Percentiles rank a stretch among this genome's conserved stretches.
Conservation (phyloP, 1,140 invertebrate species). For the Atta colombica region DNA sequence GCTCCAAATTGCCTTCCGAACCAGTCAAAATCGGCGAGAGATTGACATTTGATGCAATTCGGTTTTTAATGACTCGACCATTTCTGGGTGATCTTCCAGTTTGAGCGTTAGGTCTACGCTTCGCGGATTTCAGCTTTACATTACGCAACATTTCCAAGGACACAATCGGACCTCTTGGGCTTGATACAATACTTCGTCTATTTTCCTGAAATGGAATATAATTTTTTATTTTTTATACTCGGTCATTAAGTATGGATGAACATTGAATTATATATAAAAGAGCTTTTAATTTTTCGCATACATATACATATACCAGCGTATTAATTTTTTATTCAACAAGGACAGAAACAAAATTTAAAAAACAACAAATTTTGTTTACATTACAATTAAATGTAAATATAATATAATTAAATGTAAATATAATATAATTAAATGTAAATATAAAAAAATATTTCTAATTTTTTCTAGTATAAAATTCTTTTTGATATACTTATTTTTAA, state of each 20-base stretch:
- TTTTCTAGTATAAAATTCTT: background rate
- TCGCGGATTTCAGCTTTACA: conserved; percentile 81
- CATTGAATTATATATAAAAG: background rate
- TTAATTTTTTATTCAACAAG: background rate
- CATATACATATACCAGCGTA: background rate
- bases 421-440: background rate
- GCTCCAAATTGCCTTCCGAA: conserved; percentile 68
- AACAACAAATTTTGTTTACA: background rate
- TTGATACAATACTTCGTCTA: conserved; percentile 68
- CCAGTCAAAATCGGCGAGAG: conserved; percentile 74
- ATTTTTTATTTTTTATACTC: background rate
- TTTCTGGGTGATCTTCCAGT: conserved; percentile 75
- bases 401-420: too few species aligned
- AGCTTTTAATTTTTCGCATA: too few species aligned
- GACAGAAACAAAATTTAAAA: background rate
- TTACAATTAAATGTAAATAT: background rate
- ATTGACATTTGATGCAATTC: conserved; percentile 68
- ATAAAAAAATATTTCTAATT: background rate
- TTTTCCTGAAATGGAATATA: conserved; percentile 72
- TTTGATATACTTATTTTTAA: background rate
- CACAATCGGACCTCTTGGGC: conserved; percentile 73
- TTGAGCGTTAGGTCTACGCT: conserved; percentile 69
- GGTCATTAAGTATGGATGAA: background rate
- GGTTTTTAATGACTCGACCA: conserved; percentile 66
- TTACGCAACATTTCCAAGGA: conserved; percentile 82